phyloP scores from a whole-genome alignment of 2,113 vertebrate species.

The Nothocercus nigrocapillus region DNA sequence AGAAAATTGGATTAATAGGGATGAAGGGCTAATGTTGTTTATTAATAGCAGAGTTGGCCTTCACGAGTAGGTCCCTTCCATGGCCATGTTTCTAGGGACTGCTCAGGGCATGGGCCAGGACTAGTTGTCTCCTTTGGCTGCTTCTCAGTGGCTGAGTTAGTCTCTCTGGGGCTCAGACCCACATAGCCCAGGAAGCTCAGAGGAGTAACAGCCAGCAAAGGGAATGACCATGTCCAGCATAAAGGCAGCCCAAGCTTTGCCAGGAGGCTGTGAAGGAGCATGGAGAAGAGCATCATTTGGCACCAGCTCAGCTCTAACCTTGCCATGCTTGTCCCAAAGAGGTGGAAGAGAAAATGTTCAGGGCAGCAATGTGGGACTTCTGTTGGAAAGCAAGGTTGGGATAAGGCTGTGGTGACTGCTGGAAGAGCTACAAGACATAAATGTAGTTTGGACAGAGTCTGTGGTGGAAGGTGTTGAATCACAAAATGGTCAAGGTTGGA shows the following conservation, averaged over 20 bases:
- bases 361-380: background rate
- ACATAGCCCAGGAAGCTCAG: background rate
- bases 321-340: background rate
- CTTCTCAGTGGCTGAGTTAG: background rate
- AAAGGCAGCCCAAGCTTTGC: background rate
- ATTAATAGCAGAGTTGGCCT: background rate
- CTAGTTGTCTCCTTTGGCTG: background rate
- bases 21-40: background rate
- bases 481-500: too few relatives aligned
- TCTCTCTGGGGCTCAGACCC: too few relatives aligned
- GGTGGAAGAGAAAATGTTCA: background rate
- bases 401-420: background rate
- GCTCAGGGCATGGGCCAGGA: background rate
- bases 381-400: accelerated
- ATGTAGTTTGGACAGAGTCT: background rate
- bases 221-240: background rate
- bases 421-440: background rate
- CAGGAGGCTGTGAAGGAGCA: background rate
- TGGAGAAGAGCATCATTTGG: background rate
- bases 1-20: background rate
- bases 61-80: background rate
- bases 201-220: background rate
- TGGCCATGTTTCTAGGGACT: background rate
- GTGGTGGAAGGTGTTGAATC: too few relatives aligned
- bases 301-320: background rate